Percentiles rank a stretch among this genome's conserved stretches.
phyloP scores from a whole-genome alignment of 1,140 invertebrate species.

The Acromyrmex heyeri region DNA sequence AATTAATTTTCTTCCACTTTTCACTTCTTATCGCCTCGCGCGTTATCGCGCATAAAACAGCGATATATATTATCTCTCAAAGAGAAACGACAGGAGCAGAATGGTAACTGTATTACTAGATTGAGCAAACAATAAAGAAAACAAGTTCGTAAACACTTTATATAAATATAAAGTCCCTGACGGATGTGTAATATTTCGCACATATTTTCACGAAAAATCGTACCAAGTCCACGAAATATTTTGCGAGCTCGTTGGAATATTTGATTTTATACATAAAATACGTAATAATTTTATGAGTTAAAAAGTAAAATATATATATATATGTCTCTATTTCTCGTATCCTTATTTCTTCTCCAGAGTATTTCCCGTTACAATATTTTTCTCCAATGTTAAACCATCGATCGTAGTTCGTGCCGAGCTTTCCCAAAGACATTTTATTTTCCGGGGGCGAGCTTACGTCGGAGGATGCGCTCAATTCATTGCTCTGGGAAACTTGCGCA shows the following conservation, averaged over 20 bases:
- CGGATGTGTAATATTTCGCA: background rate
- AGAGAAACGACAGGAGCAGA: background rate
- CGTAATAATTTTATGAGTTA: background rate
- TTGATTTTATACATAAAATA: background rate
- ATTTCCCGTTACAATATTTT: constrained; percentile 22
- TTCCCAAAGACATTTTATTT: constrained; percentile 68
- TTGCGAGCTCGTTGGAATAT: background rate
- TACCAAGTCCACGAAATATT: background rate
- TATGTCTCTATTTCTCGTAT: background rate
- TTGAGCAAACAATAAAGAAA: background rate
- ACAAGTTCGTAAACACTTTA: constrained; percentile 14
- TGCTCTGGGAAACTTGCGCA: constrained; percentile 64
- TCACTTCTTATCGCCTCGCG: constrained; percentile 42
- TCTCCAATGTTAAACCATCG: constrained; percentile 34
- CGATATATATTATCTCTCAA: background rate
- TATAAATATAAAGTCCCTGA: background rate
- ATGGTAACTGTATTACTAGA: background rate
- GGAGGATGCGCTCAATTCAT: constrained; percentile 67
- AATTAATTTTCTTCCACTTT: constrained; percentile 56
- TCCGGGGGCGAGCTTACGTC: constrained; percentile 26
- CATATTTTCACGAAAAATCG: background rate
- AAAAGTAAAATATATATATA: background rate
- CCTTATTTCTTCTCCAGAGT: background rate
- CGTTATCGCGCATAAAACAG: constrained; percentile 30
- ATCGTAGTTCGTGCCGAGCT: constrained; percentile 39